Percentiles rank a stretch among this genome's conserved stretches.
Evolutionary conservation across 2,797 vertebrate genomes (phyloP).

Genomic region (Premnoplex brunnescens): DNA sequence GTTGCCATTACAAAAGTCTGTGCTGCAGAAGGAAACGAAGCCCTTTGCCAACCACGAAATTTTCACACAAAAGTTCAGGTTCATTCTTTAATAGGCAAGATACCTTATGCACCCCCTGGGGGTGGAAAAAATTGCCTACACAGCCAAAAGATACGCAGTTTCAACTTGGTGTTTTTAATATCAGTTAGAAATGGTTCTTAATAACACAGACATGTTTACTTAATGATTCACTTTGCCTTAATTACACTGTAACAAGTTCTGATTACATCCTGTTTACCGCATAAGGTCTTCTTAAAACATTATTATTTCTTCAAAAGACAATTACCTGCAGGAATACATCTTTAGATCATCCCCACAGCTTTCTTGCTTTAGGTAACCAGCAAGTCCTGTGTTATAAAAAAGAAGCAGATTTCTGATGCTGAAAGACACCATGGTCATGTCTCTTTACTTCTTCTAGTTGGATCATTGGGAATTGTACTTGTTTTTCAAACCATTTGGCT

Average conservation of each 20-base stretch:
- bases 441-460: conserved; percentile 69
- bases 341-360: background rate
- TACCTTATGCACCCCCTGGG: background rate
- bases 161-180: background rate
- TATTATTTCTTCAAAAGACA: background rate
- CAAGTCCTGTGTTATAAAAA: conserved; percentile 25
- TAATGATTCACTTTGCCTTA: background rate
- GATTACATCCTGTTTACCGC: background rate
- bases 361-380: background rate
- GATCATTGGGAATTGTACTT: conserved; percentile 85
- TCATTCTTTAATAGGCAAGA: background rate
- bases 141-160: background rate
- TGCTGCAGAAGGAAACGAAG: background rate
- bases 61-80: background rate
- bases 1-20: background rate
- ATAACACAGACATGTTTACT: background rate
- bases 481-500: conserved; percentile 92
- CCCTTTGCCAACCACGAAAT: background rate
- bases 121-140: background rate
- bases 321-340: background rate
- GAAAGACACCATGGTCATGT: background rate
- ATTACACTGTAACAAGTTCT: background rate
- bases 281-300: background rate
- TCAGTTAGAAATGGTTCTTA: background rate
- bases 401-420: conserved; percentile 65